Conservation (phyloP, 2,113 vertebrate species). For the Promerops cafer region DNA sequence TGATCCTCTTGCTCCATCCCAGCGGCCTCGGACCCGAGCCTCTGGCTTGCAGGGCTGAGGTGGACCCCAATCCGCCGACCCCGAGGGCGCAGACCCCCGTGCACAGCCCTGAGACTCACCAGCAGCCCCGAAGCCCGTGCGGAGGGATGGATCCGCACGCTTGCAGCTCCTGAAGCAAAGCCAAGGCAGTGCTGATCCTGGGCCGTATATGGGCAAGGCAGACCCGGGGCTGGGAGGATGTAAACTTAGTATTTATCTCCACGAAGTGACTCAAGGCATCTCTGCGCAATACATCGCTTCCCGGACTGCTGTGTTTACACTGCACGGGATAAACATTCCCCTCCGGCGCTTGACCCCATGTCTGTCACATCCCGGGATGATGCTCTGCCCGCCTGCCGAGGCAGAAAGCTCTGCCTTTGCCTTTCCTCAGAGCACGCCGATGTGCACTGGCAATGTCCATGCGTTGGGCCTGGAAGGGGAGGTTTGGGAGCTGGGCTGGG, state of each 20-base stretch:
- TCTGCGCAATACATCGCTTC: background rate
- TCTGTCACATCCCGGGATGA: background rate
- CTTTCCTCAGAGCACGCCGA: fast-evolving
- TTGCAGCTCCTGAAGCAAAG: background rate
- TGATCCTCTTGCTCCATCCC: background rate
- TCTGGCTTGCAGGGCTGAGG: fast-evolving
- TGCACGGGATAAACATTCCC: background rate
- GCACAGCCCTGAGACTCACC: background rate
- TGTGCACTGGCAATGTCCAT: fast-evolving
- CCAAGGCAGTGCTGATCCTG: background rate
- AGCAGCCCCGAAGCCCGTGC: fast-evolving
- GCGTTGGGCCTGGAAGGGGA: background rate
- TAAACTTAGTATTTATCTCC: background rate
- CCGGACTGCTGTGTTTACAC: background rate
- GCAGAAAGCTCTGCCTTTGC: background rate
- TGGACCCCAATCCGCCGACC: fast-evolving
- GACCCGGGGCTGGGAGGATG: background rate
- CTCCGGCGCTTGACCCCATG: background rate
- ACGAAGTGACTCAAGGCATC: background rate
- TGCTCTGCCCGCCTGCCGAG: background rate
- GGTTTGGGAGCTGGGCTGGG: background rate
- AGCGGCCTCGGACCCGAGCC: fast-evolving
- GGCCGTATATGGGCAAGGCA: background rate
- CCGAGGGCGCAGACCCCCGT: fast-evolving
- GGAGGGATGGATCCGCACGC: background rate